A percentile compares a stretch with the other conserved stretches of the same genome.
These are phyloP conservation scores for Mythimna loreyi DNA, from an alignment of 2,888 invertebrate genomes.

Conservation along the genomic window DNA sequence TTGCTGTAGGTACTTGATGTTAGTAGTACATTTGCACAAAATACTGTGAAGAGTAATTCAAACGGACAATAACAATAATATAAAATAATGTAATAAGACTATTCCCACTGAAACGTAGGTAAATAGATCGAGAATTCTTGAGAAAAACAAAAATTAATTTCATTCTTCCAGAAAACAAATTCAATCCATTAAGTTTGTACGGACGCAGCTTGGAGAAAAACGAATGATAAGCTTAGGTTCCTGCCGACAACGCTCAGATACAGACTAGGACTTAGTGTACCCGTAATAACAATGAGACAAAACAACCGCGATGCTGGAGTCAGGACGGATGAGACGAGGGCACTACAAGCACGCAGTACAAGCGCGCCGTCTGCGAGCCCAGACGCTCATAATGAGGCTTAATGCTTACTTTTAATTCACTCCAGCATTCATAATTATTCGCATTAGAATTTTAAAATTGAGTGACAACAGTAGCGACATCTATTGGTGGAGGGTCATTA, in stretches of 20 bases:
- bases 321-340: conserved; percentile 25
- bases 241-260: conserved; percentile 8
- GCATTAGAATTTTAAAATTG: conserved; percentile 39
- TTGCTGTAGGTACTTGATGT: background rate
- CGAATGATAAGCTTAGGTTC: conserved; percentile 22
- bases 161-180: conserved; percentile 27
- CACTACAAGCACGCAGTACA: background rate
- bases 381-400: conserved; percentile 32
- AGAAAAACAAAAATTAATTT: conserved; percentile 19
- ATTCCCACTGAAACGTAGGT: background rate
- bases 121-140: background rate
- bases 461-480: conserved; percentile 18
- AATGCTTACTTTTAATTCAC: conserved; percentile 51
- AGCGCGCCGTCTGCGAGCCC: background rate
- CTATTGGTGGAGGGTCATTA: conserved; percentile 31
- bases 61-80: too few relatives aligned
- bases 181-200: conserved; percentile 7
- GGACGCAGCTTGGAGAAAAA: background rate
- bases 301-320: conserved; percentile 13
- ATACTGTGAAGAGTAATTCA: background rate
- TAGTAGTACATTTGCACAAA: background rate
- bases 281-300: conserved; percentile 46
- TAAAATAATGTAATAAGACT: background rate
- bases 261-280: conserved; percentile 36
- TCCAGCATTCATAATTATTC: conserved; percentile 39